Evolutionary conservation across 2,113 vertebrate species (phyloP), one percentile per base, ranked within the genome.

Genomic region (Prochilodus magdalenae): DNA sequence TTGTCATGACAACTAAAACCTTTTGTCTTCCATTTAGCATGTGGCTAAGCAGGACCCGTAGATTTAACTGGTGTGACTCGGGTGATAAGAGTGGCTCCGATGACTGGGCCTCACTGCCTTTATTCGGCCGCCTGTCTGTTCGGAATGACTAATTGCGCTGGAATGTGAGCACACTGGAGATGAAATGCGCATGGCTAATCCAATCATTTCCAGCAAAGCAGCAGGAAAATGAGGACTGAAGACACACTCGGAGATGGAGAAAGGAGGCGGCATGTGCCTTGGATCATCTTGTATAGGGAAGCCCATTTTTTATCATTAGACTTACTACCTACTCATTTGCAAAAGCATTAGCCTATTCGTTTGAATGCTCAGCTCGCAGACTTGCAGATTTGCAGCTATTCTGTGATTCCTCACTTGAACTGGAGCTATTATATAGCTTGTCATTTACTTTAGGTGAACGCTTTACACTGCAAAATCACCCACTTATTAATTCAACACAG

Each of bases 1-100:
- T 91, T 92, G 89, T 89, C 89, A 89, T 84, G 88, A 88, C 26
- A 74, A 89, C 85, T 89, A 86, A 92, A 92, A 89, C 85, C 88
- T 81, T 91, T 90, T 90, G 84, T 88, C 86, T 90, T 89, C 87
- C 85, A 86, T 89, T 92, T 86, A 80, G 82, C 76, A 70, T 82
- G 85, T 85, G 74, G 79, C 85, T 89, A 77, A 85, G 86, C 83
- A 86, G 73, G 88, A 86, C 86, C 86, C 83, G 75, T 63, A 81
- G 86, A 85, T 84, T 20, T 60, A 86, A 85, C 86, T 82, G 86
- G 83, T 91, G 89, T 90, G 86, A 90, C 79, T 57, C 0, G 80
- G 77, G 77, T 66, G 91, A 93, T 91, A 90, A 90, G 89, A 86
- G 73, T 27, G 74, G 72, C 89, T 88, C 85, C 85, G 73, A 88